Percentiles rank a stretch among this genome's conserved stretches.
Conservation (phyloP, 2,797 vertebrate genomes). For the Amphiprion clarkii region DNA sequence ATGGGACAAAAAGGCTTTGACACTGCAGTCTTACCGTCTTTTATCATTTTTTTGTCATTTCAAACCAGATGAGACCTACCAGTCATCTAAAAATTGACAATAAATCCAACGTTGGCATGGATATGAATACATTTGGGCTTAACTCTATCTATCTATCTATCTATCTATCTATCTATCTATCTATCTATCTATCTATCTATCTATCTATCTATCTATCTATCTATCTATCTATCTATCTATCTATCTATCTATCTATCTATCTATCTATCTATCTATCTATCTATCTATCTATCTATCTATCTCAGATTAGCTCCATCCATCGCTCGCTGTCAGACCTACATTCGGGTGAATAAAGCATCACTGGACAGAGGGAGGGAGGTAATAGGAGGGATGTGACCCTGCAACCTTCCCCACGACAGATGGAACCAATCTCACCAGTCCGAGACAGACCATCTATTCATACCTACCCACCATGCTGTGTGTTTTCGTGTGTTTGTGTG, state of each 20-base stretch:
- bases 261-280: background rate
- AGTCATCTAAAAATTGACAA: no score
- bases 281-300: slow-evolving; percentile 34
- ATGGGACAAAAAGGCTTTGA: no score
- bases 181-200: no score
- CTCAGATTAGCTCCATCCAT: slow-evolving; percentile 67
- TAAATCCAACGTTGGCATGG: no score
- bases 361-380: slow-evolving; percentile 62
- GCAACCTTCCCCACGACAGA: slow-evolving; percentile 72
- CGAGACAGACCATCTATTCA: slow-evolving; percentile 74
- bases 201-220: slow-evolving; percentile 3
- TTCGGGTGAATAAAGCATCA: slow-evolving; percentile 69
- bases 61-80: no score
- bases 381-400: slow-evolving; percentile 75
- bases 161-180: no score
- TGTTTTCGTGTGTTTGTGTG: slow-evolving; percentile 51
- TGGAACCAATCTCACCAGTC: slow-evolving; percentile 76
- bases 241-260: slow-evolving; percentile 11
- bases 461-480: slow-evolving; percentile 53
- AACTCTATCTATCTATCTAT: no score
- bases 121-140: no score
- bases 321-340: slow-evolving; percentile 40
- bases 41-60: no score
- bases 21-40: no score
- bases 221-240: slow-evolving; percentile 13